Conservation (phyloP, 2,888 invertebrate genomes). For the Diaphora mendica region DNA sequence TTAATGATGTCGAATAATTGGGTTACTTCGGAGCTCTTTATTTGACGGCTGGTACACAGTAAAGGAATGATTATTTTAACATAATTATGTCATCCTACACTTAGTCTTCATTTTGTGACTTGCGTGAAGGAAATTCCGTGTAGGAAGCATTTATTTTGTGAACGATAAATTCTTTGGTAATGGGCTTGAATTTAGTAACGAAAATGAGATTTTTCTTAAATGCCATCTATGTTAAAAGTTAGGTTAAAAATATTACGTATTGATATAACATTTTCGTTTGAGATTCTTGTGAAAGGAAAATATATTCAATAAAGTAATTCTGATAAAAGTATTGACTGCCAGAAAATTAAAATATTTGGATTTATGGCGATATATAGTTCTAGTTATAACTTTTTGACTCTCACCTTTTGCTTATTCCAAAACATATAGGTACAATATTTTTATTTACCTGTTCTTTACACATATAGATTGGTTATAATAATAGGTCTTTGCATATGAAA, state of each 20-base stretch:
- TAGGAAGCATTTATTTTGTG: neutral
- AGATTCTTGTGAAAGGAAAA: neutral
- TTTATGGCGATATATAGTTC: too few species aligned
- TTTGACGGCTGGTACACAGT: conserved; percentile 8
- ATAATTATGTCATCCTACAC: conserved; percentile 18
- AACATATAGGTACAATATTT: too few species aligned
- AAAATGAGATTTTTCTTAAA: neutral
- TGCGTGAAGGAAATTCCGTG: neutral
- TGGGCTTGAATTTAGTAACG: neutral
- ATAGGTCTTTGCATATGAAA: too few species aligned
- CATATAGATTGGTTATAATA: too few species aligned
- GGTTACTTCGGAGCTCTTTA: conserved; percentile 26
- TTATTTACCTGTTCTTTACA: too few species aligned
- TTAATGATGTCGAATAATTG: conserved; percentile 45
- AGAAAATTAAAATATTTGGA: too few species aligned
- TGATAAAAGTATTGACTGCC: too few species aligned
- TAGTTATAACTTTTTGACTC: too few species aligned
- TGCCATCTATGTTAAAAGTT: neutral
- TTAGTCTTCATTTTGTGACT: conserved; percentile 16
- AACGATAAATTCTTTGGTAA: neutral
- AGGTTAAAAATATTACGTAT: neutral
- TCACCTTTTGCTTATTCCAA: too few species aligned
- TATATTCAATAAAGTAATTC: too few species aligned
- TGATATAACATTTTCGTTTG: neutral
- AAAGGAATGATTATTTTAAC: conserved; percentile 21